Conservation (phyloP, 2,888 invertebrate species). For the Drymonia ruficornis region DNA sequence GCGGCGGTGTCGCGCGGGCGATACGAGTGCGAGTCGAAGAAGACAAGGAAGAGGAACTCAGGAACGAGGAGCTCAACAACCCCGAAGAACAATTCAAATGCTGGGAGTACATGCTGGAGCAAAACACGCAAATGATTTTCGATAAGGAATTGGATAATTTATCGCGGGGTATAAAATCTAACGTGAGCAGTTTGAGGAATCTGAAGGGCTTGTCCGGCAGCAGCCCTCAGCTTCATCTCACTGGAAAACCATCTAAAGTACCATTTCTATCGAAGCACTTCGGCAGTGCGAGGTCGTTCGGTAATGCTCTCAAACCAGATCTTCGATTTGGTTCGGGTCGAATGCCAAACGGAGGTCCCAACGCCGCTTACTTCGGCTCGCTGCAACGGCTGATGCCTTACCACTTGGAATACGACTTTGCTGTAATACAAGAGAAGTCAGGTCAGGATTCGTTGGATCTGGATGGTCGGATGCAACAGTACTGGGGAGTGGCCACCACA, state of each 20-base stretch:
- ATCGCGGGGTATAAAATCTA: constrained; percentile 86
- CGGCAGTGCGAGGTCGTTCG: constrained; percentile 92
- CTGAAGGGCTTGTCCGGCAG: constrained; percentile 88
- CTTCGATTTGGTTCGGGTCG: constrained; percentile 85
- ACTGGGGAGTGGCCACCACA: constrained; percentile 96
- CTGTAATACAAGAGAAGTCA: constrained; percentile 91
- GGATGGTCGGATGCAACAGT: constrained; percentile 94
- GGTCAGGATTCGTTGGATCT: constrained; percentile 91
- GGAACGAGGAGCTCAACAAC: constrained; percentile 70
- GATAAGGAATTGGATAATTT: constrained; percentile 94
- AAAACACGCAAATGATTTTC: constrained; percentile 94
- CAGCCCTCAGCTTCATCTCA: constrained; percentile 87
- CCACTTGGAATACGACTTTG: constrained; percentile 92
- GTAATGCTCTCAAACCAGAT: constrained; percentile 86
- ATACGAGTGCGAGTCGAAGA: constrained; percentile 87
- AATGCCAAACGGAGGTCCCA: constrained; percentile 90
- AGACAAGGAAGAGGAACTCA: constrained; percentile 81
- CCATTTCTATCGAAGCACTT: constrained; percentile 90
- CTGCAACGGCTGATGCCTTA: constrained; percentile 93
- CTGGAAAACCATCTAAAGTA: constrained; percentile 70
- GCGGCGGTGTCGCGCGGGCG: constrained; percentile 86
- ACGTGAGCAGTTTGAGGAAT: constrained; percentile 80
- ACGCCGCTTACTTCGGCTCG: constrained; percentile 95
- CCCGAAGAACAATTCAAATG: constrained; percentile 96
- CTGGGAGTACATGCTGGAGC: constrained; percentile 97